Evolutionary conservation across 2,113 vertebrate species (phyloP).

Genomic region (Hemicordylus capensis): DNA sequence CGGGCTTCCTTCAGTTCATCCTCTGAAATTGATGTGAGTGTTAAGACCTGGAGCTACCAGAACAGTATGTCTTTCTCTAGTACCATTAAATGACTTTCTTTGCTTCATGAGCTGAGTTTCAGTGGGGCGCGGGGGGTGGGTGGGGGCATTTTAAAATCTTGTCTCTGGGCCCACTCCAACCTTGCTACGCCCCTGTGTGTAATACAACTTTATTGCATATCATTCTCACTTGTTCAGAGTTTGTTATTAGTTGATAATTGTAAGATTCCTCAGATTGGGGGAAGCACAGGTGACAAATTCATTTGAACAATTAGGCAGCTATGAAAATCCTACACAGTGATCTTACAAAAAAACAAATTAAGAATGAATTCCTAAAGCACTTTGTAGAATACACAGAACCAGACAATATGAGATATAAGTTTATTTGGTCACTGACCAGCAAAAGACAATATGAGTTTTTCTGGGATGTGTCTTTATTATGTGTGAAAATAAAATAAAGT

Average conservation of each 20-base stretch:
- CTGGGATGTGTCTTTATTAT: constrained; percentile 15
- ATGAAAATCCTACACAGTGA: no score
- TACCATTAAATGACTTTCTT: no score
- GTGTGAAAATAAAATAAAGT: constrained; percentile 18
- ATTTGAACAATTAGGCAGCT: background rate
- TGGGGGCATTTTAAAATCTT: no score
- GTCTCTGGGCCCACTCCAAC: no score
- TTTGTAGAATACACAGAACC: constrained; percentile 29
- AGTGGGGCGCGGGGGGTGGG: no score
- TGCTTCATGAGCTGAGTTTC: no score
- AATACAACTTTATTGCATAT: background rate
- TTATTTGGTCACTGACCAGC: no score
- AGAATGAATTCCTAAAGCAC: constrained; percentile 13
- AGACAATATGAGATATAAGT: background rate
- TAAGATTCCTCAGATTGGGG: background rate
- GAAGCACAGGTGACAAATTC: background rate
- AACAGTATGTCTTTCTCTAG: no score
- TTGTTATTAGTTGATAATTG: background rate
- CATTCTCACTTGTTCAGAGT: background rate
- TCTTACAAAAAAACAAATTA: background rate
- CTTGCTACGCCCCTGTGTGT: no score
- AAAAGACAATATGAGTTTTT: constrained; percentile 30
- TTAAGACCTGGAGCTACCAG: no score
- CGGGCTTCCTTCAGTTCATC: no score
- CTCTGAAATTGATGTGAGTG: no score